Percentiles rank a stretch among this genome's conserved stretches.
These are phyloP conservation scores for Liodrosophila aerea DNA, from an alignment of 2,888 invertebrate species.

Conservation along the genomic window DNA sequence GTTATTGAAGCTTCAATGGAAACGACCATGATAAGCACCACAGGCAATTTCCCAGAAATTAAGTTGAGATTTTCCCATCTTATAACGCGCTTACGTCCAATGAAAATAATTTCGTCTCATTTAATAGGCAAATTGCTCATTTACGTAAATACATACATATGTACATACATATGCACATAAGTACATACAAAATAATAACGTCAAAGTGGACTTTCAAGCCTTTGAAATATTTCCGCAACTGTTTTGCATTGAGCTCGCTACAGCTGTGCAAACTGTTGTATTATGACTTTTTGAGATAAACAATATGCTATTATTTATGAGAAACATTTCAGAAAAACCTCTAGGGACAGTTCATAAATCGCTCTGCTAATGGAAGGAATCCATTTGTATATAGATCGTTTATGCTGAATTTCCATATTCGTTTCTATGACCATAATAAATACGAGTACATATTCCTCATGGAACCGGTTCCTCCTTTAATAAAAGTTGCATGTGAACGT, in stretches of 20 bases:
- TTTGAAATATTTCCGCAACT: slow-evolving; percentile 3
- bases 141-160: not conserved
- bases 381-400: too few relatives aligned
- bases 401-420: not conserved
- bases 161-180: not conserved
- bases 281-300: not conserved
- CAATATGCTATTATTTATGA: too few relatives aligned
- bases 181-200: not conserved
- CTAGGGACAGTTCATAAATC: too few relatives aligned
- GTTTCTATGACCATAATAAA: not conserved
- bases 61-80: slow-evolving; percentile 25
- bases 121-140: slow-evolving; percentile 41
- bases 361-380: too few relatives aligned
- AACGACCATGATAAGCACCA: slow-evolving; percentile 22
- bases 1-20: slow-evolving; percentile 14
- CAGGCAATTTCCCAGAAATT: slow-evolving; percentile 33
- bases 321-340: too few relatives aligned
- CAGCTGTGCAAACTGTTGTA: slow-evolving; percentile 14
- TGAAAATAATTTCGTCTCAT: slow-evolving; percentile 36
- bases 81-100: slow-evolving; percentile 36
- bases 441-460: too few relatives aligned
- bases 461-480: slow-evolving; percentile 30
- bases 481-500: not conserved
- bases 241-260: too few relatives aligned
- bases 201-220: not conserved